These are phyloP conservation scores for Tetranychus piercei DNA, from an alignment of 2,888 invertebrate genomes.

Conservation along the genomic window DNA sequence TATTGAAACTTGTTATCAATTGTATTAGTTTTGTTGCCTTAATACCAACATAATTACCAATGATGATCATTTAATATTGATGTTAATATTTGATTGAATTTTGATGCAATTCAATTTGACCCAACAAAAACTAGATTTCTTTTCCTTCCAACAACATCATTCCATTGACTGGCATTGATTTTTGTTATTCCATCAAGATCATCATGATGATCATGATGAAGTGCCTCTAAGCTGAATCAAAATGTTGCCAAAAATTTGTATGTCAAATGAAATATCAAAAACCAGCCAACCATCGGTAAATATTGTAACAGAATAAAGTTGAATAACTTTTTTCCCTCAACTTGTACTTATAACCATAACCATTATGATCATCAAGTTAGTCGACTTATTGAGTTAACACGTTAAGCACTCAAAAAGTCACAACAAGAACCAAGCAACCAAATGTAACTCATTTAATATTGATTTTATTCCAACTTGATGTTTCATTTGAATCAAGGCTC, in stretches of 20 bases:
- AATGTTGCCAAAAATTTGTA: not conserved
- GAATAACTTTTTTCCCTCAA: not conserved
- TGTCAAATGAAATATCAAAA: not conserved
- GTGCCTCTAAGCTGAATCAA: not conserved
- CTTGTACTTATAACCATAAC: not conserved
- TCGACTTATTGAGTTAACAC: not conserved
- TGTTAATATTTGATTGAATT: no score
- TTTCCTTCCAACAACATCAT: no score
- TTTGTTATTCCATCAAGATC: no score
- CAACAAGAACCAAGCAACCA: not conserved
- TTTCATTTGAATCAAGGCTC: not conserved
- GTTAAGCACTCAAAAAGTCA: slow-evolving; percentile 1
- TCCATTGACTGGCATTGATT: no score
- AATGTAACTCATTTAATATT: not conserved
- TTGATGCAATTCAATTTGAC: no score
- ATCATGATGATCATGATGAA: no score
- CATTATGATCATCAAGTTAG: not conserved
- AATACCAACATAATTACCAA: no score
- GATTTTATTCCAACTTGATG: not conserved
- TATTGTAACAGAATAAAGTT: not conserved
- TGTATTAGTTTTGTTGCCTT: no score
- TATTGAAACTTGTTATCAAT: no score
- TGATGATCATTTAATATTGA: no score
- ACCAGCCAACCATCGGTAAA: not conserved
- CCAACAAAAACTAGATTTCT: no score